Conservation (phyloP, 2,797 vertebrate species). For the Euthynnus affinis region DNA sequence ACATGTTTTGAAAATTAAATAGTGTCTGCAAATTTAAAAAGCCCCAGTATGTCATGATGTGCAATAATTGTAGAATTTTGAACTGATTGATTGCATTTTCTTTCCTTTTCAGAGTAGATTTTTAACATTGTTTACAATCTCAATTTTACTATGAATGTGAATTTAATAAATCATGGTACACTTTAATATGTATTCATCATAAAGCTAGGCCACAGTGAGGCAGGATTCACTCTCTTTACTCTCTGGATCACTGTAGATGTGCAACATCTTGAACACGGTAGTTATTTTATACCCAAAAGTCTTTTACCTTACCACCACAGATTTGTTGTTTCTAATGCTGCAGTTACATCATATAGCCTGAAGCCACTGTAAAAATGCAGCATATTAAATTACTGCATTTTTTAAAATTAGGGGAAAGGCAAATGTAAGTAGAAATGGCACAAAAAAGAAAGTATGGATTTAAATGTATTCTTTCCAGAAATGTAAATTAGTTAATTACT, state of each 20-base stretch:
- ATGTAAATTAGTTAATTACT: neutral
- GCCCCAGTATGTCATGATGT: neutral
- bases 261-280: neutral
- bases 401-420: neutral
- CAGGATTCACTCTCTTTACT: neutral
- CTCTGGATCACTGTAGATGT: neutral
- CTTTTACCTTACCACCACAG: neutral
- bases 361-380: neutral
- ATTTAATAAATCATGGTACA: neutral
- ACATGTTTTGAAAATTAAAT: neutral
- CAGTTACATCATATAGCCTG: neutral
- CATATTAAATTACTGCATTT: neutral
- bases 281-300: neutral
- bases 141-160: neutral
- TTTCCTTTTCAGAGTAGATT: neutral
- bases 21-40: conserved; percentile 6
- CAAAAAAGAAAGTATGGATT: neutral
- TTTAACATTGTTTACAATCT: neutral
- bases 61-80: neutral
- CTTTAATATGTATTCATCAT: neutral
- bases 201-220: neutral
- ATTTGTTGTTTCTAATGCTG: neutral
- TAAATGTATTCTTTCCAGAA: neutral
- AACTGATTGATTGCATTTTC: conserved; percentile 1
- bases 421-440: neutral